phyloP scores from a whole-genome alignment of 2,113 vertebrate genomes.

The western clawed frog (Xenopus tropicalis) region DNA sequence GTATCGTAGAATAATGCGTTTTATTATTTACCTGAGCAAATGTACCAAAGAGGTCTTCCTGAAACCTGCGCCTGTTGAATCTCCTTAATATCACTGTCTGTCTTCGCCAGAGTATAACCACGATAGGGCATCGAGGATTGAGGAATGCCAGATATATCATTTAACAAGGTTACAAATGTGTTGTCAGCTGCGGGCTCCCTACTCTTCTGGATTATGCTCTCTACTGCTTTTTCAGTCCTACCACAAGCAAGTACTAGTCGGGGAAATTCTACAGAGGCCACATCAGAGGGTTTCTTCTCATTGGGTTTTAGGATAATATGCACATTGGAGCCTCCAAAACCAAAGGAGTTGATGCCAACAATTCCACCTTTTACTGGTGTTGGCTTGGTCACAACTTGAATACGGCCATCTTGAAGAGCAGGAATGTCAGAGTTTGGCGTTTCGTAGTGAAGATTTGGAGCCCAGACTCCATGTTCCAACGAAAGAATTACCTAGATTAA shows the following conservation, averaged over 20 bases:
- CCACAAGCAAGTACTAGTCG: conserved; percentile 77
- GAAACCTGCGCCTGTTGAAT: conserved; percentile 67
- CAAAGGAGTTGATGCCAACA: conserved; percentile 88
- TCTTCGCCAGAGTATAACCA: conserved; percentile 76
- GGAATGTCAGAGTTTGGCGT: conserved; percentile 83
- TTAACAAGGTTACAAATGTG: conserved; percentile 76
- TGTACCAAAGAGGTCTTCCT: conserved; percentile 83
- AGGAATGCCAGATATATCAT: conserved; percentile 67
- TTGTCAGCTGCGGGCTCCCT: conserved; percentile 56
- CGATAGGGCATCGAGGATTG: conserved; percentile 77
- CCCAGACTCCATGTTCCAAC: conserved; percentile 85
- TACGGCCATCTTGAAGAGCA: conserved; percentile 70
- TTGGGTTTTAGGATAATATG: conserved; percentile 83
- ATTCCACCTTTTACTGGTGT: conserved; percentile 77
- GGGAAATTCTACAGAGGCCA: conserved; percentile 48
- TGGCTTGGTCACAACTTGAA: conserved; percentile 77
- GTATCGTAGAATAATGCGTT: no score
- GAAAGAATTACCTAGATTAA: conserved; percentile 80
- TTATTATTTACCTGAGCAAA: conserved; percentile 82
- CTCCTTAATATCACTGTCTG: conserved; percentile 62
- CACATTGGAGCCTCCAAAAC: conserved; percentile 92
- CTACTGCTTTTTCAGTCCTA: conserved; percentile 78
- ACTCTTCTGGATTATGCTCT: conserved; percentile 67
- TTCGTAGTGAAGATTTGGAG: conserved; percentile 87
- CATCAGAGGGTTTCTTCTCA: conserved; percentile 3